These are phyloP conservation scores for Lerema accius DNA, from an alignment of 1,140 invertebrate genomes.

Conservation along the genomic window DNA sequence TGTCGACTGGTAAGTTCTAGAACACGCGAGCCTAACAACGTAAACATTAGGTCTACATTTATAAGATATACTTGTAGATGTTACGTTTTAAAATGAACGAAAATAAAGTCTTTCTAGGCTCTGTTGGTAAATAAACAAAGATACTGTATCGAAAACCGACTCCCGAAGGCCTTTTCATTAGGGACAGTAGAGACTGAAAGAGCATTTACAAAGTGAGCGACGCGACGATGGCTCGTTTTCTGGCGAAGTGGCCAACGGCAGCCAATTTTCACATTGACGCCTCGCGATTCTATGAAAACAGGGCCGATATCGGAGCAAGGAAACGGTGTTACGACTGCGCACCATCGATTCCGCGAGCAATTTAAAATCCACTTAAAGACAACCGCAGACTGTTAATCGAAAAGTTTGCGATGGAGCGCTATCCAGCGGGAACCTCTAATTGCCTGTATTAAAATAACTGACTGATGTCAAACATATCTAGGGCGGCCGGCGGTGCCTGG, in stretches of 20 bases:
- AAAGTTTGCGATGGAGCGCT: conserved; percentile 66
- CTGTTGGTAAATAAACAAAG: not conserved
- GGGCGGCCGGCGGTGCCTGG: conserved; percentile 67
- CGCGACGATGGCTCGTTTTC: conserved; percentile 5
- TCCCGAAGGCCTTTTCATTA: conserved; percentile 4
- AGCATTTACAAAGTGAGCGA: conserved; percentile 15
- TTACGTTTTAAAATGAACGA: not conserved
- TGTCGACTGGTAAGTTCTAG: not conserved
- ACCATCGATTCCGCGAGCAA: conserved; percentile 66
- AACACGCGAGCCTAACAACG: not conserved
- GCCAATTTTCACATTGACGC: conserved; percentile 23
- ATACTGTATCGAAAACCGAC: not conserved
- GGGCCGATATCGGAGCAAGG: conserved; percentile 50
- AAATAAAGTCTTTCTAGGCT: not conserved
- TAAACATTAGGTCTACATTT: not conserved
- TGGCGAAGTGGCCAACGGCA: conserved; percentile 4
- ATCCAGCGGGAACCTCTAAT: conserved; percentile 71
- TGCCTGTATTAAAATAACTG: conserved; percentile 81
- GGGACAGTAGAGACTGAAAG: conserved; percentile 7
- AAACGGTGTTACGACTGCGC: conserved; percentile 31
- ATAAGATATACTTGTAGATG: no score
- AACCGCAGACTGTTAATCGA: conserved; percentile 74
- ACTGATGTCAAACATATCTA: conserved; percentile 79
- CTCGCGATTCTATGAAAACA: conserved; percentile 32
- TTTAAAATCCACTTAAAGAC: conserved; percentile 79